Conservation (phyloP, 1,140 invertebrate species). For the Macrocentrus cingulum region DNA sequence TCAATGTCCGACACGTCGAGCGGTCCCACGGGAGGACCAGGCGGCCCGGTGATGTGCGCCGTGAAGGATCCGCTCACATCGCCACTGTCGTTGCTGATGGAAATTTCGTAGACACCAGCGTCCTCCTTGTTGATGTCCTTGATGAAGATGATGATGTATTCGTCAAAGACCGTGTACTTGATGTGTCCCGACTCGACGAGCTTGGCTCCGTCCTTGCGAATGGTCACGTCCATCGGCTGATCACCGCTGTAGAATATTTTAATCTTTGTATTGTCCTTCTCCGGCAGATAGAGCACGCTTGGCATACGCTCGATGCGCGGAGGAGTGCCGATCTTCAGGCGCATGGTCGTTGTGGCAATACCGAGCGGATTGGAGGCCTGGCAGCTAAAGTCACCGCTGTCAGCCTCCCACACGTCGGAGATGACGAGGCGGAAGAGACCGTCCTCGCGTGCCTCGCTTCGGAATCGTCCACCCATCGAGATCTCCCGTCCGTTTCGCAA, state of each 20-base stretch:
- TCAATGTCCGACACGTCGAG: slow-evolving; percentile 87
- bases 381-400: slow-evolving; percentile 96
- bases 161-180: slow-evolving; percentile 93
- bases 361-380: slow-evolving; percentile 93
- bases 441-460: slow-evolving; percentile 74
- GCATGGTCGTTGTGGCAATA: slow-evolving; percentile 79
- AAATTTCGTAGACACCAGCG: slow-evolving; percentile 83
- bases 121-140: slow-evolving; percentile 84
- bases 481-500: slow-evolving; percentile 90
- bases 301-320: slow-evolving; percentile 93
- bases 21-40: slow-evolving; percentile 90
- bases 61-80: slow-evolving; percentile 79
- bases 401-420: slow-evolving; percentile 84
- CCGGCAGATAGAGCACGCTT: slow-evolving; percentile 83
- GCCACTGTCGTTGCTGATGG: slow-evolving; percentile 90
- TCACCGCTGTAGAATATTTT: slow-evolving; percentile 93
- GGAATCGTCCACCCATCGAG: slow-evolving; percentile 70
- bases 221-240: slow-evolving; percentile 83
- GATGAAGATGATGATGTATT: slow-evolving; percentile 92
- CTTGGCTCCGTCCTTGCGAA: slow-evolving; percentile 80
- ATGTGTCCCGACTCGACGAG: slow-evolving; percentile 78
- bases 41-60: slow-evolving; percentile 87
- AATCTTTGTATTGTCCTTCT: slow-evolving; percentile 93
- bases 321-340: slow-evolving; percentile 88
- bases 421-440: slow-evolving; percentile 87